Evolutionary conservation across 2,113 vertebrate species (phyloP), one percentile per base, ranked within the genome.

Genomic region (Speoplatyrhinus poulsoni): DNA sequence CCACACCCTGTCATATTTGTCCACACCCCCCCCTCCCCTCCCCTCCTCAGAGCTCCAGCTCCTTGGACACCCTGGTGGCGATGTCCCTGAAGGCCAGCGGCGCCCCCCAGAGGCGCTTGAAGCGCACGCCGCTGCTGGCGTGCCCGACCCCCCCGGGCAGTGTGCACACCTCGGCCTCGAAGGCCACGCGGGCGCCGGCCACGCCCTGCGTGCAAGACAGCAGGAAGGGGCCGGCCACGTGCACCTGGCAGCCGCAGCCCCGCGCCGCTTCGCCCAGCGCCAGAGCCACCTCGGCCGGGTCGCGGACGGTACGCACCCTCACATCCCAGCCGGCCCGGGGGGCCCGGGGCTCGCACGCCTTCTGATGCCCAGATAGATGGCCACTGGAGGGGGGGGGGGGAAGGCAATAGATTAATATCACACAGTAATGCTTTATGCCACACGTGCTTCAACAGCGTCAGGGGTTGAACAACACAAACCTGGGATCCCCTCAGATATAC

Each of bases 361-460:
- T 88, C 92, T 95, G 93, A 97, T 96, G 87, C 96, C 95, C 94
- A 97, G 94, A 92, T 98, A 98, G 86, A 98, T 96, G 92, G 96
- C 96, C 91, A 96, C 96, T 96, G 74, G 15, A 70, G 72, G 13
- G 62, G 10, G 55, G 64, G 46, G 12, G n/a, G n/a, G n/a, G n/a
- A 3, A 26, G 26, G 26, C 26, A 26, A 26, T 26, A 26, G 26
- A 26, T 26, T 26, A 26, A 26, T 26, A 26, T 26, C 26, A 2
- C 26, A 26, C 26, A 26, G 26, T 26, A 26, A 26, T 26, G 26
- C 26, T 26, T 26, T 26, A 26, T 26, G 2, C 3, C 2, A 26
- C 26, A 26, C 26, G 0, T 26, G 26, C 19, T 19, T 19, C 19
- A 26, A 26, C 19, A 19, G 19, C 19, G 26, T 26, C 26, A 26